Base-by-base conservation (phyloP, 1,140 invertebrate genomes). In the Scaptomyza montana region DNA sequence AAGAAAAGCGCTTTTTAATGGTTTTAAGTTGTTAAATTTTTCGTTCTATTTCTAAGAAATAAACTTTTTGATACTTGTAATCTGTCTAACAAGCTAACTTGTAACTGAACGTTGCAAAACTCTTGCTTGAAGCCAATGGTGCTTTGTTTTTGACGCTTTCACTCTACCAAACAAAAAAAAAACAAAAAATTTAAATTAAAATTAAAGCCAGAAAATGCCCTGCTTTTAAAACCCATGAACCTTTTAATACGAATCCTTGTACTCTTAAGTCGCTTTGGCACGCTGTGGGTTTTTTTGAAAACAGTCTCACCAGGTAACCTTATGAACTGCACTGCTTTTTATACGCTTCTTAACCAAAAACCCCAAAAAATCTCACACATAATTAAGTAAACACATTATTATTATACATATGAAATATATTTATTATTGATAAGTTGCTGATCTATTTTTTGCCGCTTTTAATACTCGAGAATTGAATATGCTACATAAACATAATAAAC, bases 221-320 rank as follows among this genome's bases (percentile, higher is more conserved):
- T 36, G 72, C 76, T 89, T 85, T 65, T 70, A 86, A 75, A 25
- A 47, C 46, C 49, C 13, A 73, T 51, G 30, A 65, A 87, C 45
- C 55, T 70, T 74, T 72, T 73, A 75, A 72, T 70, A 70, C 68
- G 51, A 67, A 71, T 55, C 72, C 77, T 69, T 59, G 61, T 81
- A 86, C 78, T 82, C 91, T 86, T 89, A 90, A 90, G 92, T 93
- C 93, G 93, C 93, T 93, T 93, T 93, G 93, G 93, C 93, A 93
- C 93, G 93, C 92, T 92, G 89, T 92, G 92, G 92, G 92, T 92
- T 92, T 92, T 90, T 87, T 91, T 87, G 78, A 85, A 91, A 89
- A 92, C 85, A 85, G 91, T 87, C 89, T 92, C 91, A 92, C 90
- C 92, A 92, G 92, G 92, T 92, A 92, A 92, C 76, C 76, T 77